phyloP scores from a whole-genome alignment of 2,113 vertebrate species.

The Pagrus major region DNA sequence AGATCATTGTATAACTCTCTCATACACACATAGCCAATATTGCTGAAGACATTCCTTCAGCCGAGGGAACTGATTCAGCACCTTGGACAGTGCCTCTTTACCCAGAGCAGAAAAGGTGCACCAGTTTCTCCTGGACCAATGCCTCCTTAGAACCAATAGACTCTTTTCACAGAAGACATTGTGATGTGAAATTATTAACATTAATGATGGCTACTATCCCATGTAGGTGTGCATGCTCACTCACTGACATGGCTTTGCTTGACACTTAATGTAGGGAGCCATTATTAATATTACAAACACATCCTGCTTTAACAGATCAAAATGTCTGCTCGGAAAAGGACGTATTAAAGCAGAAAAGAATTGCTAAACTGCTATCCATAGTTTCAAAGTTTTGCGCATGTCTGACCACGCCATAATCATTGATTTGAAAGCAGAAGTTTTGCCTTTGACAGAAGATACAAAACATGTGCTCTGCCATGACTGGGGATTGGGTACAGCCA shows the following conservation, averaged over 20 bases:
- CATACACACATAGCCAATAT: neutral
- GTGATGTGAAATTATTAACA: no score
- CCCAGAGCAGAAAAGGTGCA: neutral
- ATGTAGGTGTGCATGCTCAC: no score
- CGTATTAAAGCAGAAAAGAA: neutral
- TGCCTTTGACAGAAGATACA: neutral
- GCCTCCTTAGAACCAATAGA: neutral
- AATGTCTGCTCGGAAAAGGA: no score
- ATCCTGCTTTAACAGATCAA: no score
- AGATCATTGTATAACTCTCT: neutral
- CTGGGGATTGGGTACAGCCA: neutral
- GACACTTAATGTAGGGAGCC: no score
- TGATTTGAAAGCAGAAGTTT: neutral
- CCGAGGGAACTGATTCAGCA: conserved; percentile 54
- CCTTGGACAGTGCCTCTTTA: conserved; percentile 62
- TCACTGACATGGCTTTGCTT: no score
- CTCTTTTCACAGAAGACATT: no score
- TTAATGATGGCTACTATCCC: no score
- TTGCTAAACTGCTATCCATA: neutral
- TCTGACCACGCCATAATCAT: neutral
- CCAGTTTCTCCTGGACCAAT: neutral
- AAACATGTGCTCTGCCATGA: neutral
- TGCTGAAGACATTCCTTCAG: neutral
- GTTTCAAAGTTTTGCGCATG: neutral
- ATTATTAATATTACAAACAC: no score